phyloP scores from a whole-genome alignment of 2,113 vertebrate species.

The Burhinus bistriatus region DNA sequence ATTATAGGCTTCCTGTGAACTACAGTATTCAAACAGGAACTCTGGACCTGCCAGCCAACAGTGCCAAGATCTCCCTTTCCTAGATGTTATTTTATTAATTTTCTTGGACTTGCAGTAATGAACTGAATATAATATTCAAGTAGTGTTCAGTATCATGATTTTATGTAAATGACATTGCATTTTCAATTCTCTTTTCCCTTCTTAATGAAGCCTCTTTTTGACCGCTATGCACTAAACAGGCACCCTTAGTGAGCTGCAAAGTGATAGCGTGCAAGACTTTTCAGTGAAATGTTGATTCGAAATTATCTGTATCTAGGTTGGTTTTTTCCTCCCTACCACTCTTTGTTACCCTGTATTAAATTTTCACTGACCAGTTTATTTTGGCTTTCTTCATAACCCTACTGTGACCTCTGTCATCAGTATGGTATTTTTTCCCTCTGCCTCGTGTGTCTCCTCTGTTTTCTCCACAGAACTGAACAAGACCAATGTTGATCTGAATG shows the following conservation, averaged over 20 bases:
- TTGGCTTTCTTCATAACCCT: conserved; percentile 3
- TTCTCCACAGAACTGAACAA: conserved; percentile 4
- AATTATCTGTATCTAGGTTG: not conserved
- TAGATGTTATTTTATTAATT: not conserved
- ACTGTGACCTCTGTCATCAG: conserved; percentile 2
- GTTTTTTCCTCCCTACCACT: not conserved
- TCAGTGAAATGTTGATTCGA: not conserved
- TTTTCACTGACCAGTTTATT: conserved; percentile 9
- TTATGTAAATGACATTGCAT: not conserved
- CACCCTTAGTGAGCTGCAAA: not conserved
- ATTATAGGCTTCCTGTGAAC: not conserved
- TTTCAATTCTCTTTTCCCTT: not conserved
- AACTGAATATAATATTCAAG: not conserved
- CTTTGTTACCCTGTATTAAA: not conserved
- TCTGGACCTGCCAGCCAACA: not conserved
- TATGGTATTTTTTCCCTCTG: not conserved
- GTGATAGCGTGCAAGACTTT: not conserved
- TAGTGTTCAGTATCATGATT: not conserved
- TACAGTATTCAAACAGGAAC: not conserved
- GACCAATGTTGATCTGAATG: not conserved
- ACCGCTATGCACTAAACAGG: not conserved
- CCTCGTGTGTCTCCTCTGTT: not conserved
- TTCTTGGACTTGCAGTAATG: not conserved
- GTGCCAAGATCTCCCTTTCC: not conserved
- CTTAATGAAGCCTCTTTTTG: not conserved